Evolutionary conservation across 2,888 invertebrate species (phyloP).

Genomic region (Linyphia triangularis): DNA sequence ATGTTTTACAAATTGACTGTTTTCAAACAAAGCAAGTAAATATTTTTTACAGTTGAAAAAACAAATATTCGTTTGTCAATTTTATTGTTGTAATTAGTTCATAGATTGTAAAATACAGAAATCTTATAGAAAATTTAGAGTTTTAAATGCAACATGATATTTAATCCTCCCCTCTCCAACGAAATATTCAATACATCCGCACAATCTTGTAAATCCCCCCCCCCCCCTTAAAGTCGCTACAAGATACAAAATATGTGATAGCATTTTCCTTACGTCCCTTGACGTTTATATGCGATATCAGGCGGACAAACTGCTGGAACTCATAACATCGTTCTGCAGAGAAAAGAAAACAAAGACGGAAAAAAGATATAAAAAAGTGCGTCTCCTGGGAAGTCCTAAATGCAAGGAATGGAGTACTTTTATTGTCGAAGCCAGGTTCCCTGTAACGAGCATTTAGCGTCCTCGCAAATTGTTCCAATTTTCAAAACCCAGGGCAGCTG

Average conservation of each 20-base stretch:
- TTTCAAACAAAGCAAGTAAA: too few relatives aligned
- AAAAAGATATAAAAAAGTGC: conserved; percentile 20
- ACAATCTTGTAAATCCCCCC: too few relatives aligned
- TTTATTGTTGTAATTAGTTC: too few relatives aligned
- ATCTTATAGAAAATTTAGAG: too few relatives aligned
- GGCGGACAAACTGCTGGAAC: conserved; percentile 55
- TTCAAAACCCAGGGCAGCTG: conserved; percentile 58
- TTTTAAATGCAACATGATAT: too few relatives aligned
- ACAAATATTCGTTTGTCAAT: too few relatives aligned
- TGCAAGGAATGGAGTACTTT: conserved; percentile 64
- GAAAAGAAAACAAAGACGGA: conserved; percentile 2
- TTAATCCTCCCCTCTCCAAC: too few relatives aligned
- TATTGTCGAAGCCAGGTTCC: conserved; percentile 69
- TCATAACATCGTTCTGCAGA: conserved; percentile 49
- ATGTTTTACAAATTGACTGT: too few relatives aligned
- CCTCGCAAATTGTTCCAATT: conserved; percentile 74
- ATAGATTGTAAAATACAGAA: too few relatives aligned
- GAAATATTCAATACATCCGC: too few relatives aligned
- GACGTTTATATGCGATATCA: conserved; percentile 36
- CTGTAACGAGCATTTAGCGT: conserved; percentile 74
- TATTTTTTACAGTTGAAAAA: too few relatives aligned
- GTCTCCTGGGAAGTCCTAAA: conserved; percentile 67
- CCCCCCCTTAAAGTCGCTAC: too few relatives aligned
- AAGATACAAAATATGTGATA: conserved; percentile 12
- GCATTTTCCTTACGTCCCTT: neutral